phyloP scores from a whole-genome alignment of 2,888 invertebrate genomes.

The Ommatoiulus sabulosus region DNA sequence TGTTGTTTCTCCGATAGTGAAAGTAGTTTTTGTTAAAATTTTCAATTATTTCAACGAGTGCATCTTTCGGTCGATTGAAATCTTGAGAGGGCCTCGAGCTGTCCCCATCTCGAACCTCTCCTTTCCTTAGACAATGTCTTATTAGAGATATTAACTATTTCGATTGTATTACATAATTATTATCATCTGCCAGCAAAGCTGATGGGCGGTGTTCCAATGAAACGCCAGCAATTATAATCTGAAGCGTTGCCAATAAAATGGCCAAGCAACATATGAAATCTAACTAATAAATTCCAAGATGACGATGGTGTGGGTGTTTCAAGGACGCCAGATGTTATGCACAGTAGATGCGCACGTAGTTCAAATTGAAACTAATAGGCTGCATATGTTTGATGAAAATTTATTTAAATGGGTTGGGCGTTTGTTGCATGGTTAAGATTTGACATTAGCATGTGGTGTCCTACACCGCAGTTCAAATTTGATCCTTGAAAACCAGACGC shows the following conservation, averaged over 20 bases:
- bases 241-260: conserved; percentile 4
- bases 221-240: neutral
- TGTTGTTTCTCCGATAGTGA: neutral
- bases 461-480: neutral
- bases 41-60: neutral
- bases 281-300: neutral
- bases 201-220: conserved; percentile 25
- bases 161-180: neutral
- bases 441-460: neutral
- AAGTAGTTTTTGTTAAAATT: neutral
- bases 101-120: neutral
- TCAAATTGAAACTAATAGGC: neutral
- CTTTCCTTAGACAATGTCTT: neutral
- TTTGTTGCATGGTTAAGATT: neutral
- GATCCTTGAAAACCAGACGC: neutral
- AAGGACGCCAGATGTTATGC: neutral
- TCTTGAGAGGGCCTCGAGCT: neutral
- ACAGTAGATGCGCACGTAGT: neutral
- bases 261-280: neutral
- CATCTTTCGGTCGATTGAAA: neutral
- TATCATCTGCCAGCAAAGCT: neutral
- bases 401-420: neutral
- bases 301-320: neutral
- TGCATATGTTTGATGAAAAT: neutral
- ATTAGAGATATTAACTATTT: conserved; percentile 4